Percentiles rank a stretch among this genome's conserved stretches.
phyloP scores from a whole-genome alignment of 2,113 vertebrate species.

The Nymphicus hollandicus region DNA sequence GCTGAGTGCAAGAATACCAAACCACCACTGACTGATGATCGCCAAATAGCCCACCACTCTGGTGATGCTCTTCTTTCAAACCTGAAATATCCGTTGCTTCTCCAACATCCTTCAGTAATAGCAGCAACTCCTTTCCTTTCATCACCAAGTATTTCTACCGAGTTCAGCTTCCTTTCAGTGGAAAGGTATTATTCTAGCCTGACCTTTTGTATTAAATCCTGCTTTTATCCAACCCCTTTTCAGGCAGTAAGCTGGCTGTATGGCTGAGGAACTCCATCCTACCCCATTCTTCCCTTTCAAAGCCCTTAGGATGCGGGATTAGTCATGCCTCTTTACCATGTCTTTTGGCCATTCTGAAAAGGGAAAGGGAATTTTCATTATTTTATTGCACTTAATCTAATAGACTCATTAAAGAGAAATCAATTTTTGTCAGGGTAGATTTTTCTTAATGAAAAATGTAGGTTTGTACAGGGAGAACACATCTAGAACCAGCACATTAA shows the following conservation, averaged over 20 bases:
- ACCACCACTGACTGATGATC: not conserved
- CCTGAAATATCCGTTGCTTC: not conserved
- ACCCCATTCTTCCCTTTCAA: not conserved
- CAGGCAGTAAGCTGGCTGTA: not conserved
- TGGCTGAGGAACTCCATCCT: not conserved
- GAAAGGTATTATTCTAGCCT: not conserved
- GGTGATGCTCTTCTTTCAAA: not conserved
- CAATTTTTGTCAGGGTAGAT: not conserved
- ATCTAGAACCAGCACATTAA: not conserved
- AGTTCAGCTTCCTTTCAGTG: slow-evolving; percentile 14
- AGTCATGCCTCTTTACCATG: slow-evolving; percentile 18
- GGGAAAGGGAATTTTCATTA: not conserved
- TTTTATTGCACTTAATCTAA: slow-evolving; percentile 39
- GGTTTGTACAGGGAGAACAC: not conserved
- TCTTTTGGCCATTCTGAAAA: slow-evolving; percentile 10
- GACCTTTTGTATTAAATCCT: slow-evolving; percentile 34
- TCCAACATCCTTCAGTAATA: not conserved
- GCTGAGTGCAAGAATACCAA: not conserved
- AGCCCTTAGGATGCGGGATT: slow-evolving; percentile 9
- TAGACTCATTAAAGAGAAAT: slow-evolving; percentile 23
- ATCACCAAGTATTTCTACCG: not conserved
- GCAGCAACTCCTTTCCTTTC: not conserved
- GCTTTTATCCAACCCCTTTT: slow-evolving; percentile 19
- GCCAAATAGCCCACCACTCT: not conserved
- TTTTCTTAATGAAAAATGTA: not conserved